A percentile compares a stretch with the other conserved stretches of the same genome.
phyloP scores from a whole-genome alignment of 2,797 vertebrate genomes.

The Pseudochirops corinnae region DNA sequence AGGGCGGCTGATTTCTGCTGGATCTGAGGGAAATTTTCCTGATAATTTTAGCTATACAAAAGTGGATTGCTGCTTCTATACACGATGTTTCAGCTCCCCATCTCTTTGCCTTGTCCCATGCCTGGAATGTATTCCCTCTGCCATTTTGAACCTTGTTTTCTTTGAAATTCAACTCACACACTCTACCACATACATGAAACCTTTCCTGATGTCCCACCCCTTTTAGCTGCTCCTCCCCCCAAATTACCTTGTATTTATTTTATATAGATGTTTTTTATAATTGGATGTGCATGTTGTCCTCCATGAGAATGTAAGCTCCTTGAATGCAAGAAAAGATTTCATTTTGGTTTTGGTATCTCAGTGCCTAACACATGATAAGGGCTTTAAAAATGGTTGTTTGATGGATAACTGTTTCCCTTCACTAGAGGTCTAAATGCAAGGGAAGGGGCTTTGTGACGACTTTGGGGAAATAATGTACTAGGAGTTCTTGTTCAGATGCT shows the following conservation, averaged over 20 bases:
- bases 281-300: not conserved
- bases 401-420: not conserved
- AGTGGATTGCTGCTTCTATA: not conserved
- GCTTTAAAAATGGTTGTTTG: not conserved
- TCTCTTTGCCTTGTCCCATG: not conserved
- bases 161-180: not conserved
- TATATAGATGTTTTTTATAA: not conserved
- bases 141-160: not conserved
- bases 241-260: not conserved
- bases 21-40: not conserved
- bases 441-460: not conserved
- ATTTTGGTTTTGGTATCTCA: not conserved
- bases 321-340: not conserved
- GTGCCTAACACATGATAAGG: not conserved
- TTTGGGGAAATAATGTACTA: not conserved
- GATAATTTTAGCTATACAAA: not conserved
- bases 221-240: not conserved
- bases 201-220: not conserved
- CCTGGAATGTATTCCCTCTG: not conserved
- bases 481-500: not conserved
- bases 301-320: not conserved
- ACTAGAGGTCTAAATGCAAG: not conserved
- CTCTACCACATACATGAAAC: not conserved
- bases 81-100: not conserved
- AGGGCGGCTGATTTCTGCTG: not conserved